Conservation (phyloP, 1,140 invertebrate species). For the Diabrotica virgifera region DNA sequence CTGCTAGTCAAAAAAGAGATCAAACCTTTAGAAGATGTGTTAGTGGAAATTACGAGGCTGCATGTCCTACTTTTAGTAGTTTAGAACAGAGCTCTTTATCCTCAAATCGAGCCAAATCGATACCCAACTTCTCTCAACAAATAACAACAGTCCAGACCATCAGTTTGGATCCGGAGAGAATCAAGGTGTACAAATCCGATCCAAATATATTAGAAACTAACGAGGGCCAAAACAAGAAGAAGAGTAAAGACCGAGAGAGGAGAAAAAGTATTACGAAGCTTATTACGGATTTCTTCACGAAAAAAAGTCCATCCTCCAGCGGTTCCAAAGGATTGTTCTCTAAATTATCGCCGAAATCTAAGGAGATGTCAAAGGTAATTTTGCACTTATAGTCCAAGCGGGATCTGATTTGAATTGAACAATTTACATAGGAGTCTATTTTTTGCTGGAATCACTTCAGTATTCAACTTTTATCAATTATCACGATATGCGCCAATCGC, state of each 20-base stretch:
- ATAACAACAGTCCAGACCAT: slow-evolving; percentile 5
- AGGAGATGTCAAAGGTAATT: slow-evolving; percentile 66
- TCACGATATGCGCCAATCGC: too few species aligned
- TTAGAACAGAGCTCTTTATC: neutral
- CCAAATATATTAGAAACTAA: slow-evolving; percentile 55
- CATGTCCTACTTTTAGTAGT: neutral
- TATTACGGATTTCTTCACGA: slow-evolving; percentile 71
- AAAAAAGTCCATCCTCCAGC: slow-evolving; percentile 48
- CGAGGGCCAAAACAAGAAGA: slow-evolving; percentile 46
- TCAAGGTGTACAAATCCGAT: slow-evolving; percentile 55
- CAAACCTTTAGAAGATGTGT: slow-evolving; percentile 38
- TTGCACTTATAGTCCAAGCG: too few species aligned
- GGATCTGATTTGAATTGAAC: too few species aligned
- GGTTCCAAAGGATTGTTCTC: slow-evolving; percentile 53
- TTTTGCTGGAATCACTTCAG: too few species aligned
- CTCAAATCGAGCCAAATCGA: slow-evolving; percentile 38
- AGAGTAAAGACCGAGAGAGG: slow-evolving; percentile 64
- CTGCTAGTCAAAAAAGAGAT: slow-evolving; percentile 36
- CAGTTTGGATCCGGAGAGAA: slow-evolving; percentile 10
- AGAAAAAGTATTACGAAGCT: slow-evolving; percentile 81
- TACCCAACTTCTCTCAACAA: slow-evolving; percentile 35
- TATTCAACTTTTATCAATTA: too few species aligned
- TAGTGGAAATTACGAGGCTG: slow-evolving; percentile 32
- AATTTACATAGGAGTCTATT: too few species aligned
- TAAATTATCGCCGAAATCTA: slow-evolving; percentile 63